Evolutionary conservation across 2,797 vertebrate species (phyloP).

Genomic region (Meriones psammophilus): DNA sequence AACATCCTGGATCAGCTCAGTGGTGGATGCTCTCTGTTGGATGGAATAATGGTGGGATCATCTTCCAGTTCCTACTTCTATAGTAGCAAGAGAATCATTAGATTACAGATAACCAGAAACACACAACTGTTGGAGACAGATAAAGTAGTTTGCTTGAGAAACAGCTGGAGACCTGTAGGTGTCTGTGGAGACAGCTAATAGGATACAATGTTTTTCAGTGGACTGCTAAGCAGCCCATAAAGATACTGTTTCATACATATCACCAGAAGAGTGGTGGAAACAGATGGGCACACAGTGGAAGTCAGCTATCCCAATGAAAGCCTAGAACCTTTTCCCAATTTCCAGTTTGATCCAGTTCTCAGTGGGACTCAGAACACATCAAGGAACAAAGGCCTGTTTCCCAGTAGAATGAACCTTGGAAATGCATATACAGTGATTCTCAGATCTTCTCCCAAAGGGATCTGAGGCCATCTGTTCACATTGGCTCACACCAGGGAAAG

Average conservation of each 20-base stretch:
- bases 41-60: background rate
- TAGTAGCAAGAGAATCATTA: background rate
- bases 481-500: background rate
- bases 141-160: background rate
- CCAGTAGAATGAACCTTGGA: background rate
- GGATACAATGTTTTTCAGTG: background rate
- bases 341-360: slow-evolving; percentile 8
- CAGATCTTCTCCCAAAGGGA: too few species aligned
- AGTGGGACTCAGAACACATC: background rate
- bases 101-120: background rate
- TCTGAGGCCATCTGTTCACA: background rate
- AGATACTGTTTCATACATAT: background rate
- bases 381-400: background rate
- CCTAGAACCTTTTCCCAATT: background rate
- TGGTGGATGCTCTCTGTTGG: background rate
- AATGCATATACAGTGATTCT: too few species aligned
- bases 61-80: background rate
- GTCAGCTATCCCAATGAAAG: background rate
- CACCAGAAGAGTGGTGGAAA: background rate
- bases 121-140: background rate
- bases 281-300: background rate
- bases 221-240: background rate
- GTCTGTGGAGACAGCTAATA: background rate
- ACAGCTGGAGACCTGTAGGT: too few species aligned
- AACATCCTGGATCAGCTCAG: background rate